Base-by-base conservation (phyloP, 2,113 vertebrate genomes). In the Tapirus terrestris region DNA sequence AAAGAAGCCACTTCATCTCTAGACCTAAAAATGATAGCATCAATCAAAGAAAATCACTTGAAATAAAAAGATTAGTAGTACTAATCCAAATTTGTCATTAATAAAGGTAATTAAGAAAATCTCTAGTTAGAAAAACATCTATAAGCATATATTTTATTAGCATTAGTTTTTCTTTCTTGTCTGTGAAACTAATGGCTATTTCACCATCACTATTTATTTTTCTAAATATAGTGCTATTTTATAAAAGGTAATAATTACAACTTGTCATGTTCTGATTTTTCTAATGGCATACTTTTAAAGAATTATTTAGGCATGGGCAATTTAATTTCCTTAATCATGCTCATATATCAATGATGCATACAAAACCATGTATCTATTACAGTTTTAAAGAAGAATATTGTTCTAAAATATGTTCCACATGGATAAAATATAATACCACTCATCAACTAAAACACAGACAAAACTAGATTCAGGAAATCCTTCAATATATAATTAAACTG, bases 191-290 rank as follows among this genome's bases (percentile, higher is more conserved):
- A 77, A 88, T 80, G 43, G 8, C 8, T 79, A 96, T 79, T 90
- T 48, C 33, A 21, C 56, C 36, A 14, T 27, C 45, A 2, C 29
- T 80, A 53, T 80, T 91, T 84, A 53, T 81, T 76, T 92, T 94
- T 87, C 56, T 93, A 87, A 94, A 56, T 83, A 79, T 77, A 95
- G 33, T 87, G 11, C 60, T 72, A 27, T 90, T 93, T 91, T 68
- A 27, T 76, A 61, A 94, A 89, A 90, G n/a, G 17, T 79, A 76
- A 83, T 92, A 63, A 96, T 90, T 87, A 83, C 12, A 87, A 83
- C 33, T 61, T 85, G 39, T 80, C 56, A 79, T 76, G 4, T 89
- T 81, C 51, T 95, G 45, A 80, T 61, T 88, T 96, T 70, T 58
- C 76, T 87, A 93, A 72, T 91, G 25, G 4, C 11, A 89, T 1